Evolutionary conservation across 2,888 invertebrate species (phyloP).

Genomic region (Lochmaea crataegi): DNA sequence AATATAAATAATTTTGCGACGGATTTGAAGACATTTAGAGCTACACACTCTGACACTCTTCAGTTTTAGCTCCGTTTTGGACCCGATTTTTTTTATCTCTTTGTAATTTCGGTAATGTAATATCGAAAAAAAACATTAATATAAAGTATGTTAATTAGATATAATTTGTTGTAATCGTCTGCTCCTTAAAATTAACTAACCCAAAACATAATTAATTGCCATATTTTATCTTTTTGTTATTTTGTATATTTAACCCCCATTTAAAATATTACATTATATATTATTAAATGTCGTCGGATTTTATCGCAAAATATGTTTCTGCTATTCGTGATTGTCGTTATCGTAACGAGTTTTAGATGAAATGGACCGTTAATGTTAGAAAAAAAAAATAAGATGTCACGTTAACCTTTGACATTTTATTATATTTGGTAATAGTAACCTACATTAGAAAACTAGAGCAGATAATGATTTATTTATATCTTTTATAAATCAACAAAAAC

Average conservation of each 20-base stretch:
- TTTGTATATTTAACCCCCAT: conserved; percentile 7
- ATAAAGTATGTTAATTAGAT: background rate
- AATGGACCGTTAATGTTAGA: conserved; percentile 25
- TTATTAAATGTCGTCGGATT: background rate
- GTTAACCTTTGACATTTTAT: conserved; percentile 24
- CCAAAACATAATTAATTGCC: background rate
- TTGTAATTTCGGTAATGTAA: no score
- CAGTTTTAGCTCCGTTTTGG: no score
- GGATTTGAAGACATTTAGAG: no score
- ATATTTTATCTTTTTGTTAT: background rate
- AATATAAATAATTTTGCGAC: no score
- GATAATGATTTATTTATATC: conserved; percentile 1
- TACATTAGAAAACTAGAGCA: conserved; percentile 22
- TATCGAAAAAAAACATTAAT: background rate
- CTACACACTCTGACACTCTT: no score
- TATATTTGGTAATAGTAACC: conserved; percentile 33
- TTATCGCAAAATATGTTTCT: conserved; percentile 26
- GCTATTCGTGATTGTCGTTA: conserved; percentile 17
- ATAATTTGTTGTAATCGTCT: background rate
- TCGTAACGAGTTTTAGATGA: conserved; percentile 22
- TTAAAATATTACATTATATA: background rate
- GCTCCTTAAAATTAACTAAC: background rate
- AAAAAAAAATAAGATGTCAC: conserved; percentile 21
- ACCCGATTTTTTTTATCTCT: no score
- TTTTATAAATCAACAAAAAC: background rate